phyloP scores from a whole-genome alignment of 1,140 invertebrate species.

The Drosophila novamexicana region DNA sequence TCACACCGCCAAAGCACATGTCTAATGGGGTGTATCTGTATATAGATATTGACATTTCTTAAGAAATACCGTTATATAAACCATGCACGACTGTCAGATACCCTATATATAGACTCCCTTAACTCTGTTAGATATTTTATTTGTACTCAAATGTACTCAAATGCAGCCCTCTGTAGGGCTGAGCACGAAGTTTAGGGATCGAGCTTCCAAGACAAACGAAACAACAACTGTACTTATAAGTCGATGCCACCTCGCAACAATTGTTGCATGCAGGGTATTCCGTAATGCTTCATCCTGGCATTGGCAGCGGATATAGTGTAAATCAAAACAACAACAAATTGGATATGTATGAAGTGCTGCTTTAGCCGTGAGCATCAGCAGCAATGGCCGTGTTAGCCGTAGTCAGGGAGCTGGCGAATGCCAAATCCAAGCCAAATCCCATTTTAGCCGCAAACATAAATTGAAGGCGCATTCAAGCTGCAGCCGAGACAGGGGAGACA shows the following conservation, averaged over 20 bases:
- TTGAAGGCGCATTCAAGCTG: constrained; percentile 76
- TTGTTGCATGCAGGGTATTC: constrained; percentile 23
- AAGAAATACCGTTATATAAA: neutral
- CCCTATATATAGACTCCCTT: neutral
- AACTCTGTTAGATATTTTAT: too few species aligned
- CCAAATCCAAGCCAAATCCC: constrained; percentile 69
- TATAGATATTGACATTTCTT: too few species aligned
- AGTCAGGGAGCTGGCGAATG: constrained; percentile 32
- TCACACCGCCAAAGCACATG: too few species aligned
- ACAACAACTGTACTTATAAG: too few species aligned
- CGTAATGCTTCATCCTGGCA: constrained; percentile 13
- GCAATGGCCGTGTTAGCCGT: constrained; percentile 21
- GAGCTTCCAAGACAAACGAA: too few species aligned
- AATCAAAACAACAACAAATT: constrained; percentile 81
- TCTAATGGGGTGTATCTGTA: neutral
- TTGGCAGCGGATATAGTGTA: constrained; percentile 53
- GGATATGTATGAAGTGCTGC: constrained; percentile 63
- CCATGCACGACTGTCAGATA: neutral
- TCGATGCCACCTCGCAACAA: too few species aligned
- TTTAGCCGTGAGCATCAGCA: constrained; percentile 47
- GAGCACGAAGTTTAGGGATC: too few species aligned
- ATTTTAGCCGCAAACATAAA: constrained; percentile 83
- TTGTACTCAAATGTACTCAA: too few species aligned
- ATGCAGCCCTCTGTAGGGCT: too few species aligned
- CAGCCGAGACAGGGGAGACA: constrained; percentile 33